Evolutionary conservation across 2,888 invertebrate species (phyloP), one percentile per base, ranked within the genome.

Genomic region (Abscondita cerata): DNA sequence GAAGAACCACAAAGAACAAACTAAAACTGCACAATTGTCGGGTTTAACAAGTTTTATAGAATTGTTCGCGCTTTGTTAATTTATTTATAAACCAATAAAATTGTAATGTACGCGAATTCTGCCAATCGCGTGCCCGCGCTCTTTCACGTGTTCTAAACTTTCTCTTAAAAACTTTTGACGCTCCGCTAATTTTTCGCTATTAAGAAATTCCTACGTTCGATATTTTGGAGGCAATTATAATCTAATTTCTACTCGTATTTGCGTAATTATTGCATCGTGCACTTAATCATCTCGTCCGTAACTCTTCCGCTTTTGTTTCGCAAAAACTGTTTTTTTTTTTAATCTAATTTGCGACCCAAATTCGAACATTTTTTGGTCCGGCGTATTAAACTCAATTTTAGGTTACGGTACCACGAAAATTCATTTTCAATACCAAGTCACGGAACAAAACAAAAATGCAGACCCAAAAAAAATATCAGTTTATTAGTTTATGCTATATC

Each of bases 41-140:
- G 40, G 11, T 38, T 38, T 60, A 67, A 67, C 64, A 65, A 62
- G 68, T 70, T 68, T 70, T 70, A 70, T 70, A 70, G 61, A 68
- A 68, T 46, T 53, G 62, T 68, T 66, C 67, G 65, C 61, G 65
- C 60, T 64, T 68, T 62, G 62, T 44, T 68, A 62, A 65, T 52
- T 59, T 40, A 59, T 47, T 46, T 59, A 34, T 47, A 18, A 34
- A 46, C 68, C 68, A 69, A 69, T 69, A 36, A 54, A 33, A 48
- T 12, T 18, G 52, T n/a, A 25, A 20, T 25, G 12, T 5, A 18
- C 34, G 9, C n/a, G 25, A 36, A 46, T 44, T 64, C 58, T 44
- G 16, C 61, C 64, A 58, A 61, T 61, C 13, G 13, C 6, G 20
- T 12, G 25, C 36, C 19, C 44, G n/a, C 36, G 54, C 55, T 46